Base-by-base conservation (phyloP, 1,140 invertebrate species). In the Meloidogyne exigua region DNA sequence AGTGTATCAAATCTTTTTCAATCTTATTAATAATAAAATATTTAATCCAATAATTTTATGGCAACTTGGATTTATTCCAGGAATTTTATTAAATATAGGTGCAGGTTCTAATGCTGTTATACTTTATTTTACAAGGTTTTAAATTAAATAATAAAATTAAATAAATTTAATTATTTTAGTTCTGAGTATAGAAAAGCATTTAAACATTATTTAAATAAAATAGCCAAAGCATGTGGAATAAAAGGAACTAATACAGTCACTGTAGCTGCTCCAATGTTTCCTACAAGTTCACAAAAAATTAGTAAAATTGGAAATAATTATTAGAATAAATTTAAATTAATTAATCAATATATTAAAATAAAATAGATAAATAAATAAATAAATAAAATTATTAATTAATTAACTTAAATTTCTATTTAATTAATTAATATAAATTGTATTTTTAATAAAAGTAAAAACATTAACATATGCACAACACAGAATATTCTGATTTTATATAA, bases 11-110 rank as follows among this genome's bases (percentile, higher is more conserved):
- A 36, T 73, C 13, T 21, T 73, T 5, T 65, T 26, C 25, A n/a
- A 26, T 15, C 39, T 62, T 42, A 62, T n/a, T 32, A 25, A 23
- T n/a, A n/a, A 21, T 13, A 11, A n/a, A 28, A n/a, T 21, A 63
- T 63, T 39, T 15, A 32, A n/a, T 57, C 13, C 36, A 18, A 62
- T 72, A 21, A 10, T 36, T 21, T 10, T 57, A 5, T 73, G 72
- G 72, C 57, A 73, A 65, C 15, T 73, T 4, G 57, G 42, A 1
- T 73, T 73, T 12, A 73, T 73, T 64, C 21, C 72, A 15, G 72
- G 72, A 23, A 64, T 73, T 57, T 21, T 73, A 65, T 36, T 73
- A 23, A 73, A 73, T 32, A 11, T 39, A 36, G 28, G 25, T 32
- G 44, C 57, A 2, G 72, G 23, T 25, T 57, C 72, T n/a, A 66